A percentile compares a stretch with the other conserved stretches of the same genome.
Conservation (phyloP, 2,113 vertebrate species). For the Sinosuthora webbiana region DNA sequence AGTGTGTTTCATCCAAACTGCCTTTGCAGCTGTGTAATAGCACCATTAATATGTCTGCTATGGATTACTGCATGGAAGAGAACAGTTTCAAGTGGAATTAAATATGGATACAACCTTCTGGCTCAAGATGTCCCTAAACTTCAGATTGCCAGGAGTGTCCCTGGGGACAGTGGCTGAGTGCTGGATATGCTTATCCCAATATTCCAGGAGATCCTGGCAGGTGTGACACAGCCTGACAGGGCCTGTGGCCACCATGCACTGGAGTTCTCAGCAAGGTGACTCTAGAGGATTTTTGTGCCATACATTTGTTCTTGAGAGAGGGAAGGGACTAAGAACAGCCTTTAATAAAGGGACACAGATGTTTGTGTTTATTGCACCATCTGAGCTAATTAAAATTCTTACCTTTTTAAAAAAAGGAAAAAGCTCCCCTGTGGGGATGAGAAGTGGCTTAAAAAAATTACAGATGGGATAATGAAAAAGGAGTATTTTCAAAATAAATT, state of each 20-base stretch:
- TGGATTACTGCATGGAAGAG: constrained; percentile 7
- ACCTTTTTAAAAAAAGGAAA: constrained; percentile 14
- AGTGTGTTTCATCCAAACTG: not conserved
- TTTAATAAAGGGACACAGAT: constrained; percentile 55
- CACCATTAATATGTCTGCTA: not conserved
- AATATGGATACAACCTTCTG: constrained; percentile 40
- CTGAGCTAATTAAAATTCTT: constrained; percentile 66
- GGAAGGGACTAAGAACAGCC: constrained; percentile 16
- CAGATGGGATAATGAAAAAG: not conserved
- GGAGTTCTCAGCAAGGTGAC: not conserved
- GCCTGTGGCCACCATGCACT: not conserved
- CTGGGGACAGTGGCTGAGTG: not conserved
- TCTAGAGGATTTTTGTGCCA: not conserved
- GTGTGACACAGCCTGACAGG: not conserved
- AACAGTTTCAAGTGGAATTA: constrained; percentile 24
- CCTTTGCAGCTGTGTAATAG: not conserved
- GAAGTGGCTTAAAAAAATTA: not conserved
- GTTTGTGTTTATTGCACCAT: constrained; percentile 58
- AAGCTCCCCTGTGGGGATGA: constrained; percentile 4
- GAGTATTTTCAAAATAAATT: not conserved
- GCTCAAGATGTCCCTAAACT: constrained; percentile 21
- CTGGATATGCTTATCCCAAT: not conserved
- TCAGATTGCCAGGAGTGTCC: not conserved
- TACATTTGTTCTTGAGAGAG: not conserved
- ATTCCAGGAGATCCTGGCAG: not conserved